These are phyloP conservation scores for Diorhabda sublineata DNA, from an alignment of 1,140 invertebrate species.

Conservation along the genomic window DNA sequence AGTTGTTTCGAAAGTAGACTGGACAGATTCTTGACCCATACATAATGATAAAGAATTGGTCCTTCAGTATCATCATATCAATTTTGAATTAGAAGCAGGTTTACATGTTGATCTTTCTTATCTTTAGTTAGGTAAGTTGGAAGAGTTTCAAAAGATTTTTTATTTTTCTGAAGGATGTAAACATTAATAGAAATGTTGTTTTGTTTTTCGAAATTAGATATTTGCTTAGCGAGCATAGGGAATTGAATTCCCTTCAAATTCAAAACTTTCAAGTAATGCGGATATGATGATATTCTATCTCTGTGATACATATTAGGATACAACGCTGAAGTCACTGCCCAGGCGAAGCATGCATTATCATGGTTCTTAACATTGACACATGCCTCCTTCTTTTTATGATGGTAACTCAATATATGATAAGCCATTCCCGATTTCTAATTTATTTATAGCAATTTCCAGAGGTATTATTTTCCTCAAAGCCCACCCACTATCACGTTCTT, in stretches of 20 bases:
- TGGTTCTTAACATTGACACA: constrained; percentile 45
- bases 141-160: constrained; percentile 12
- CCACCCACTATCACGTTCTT: constrained; percentile 24
- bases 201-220: constrained; percentile 4
- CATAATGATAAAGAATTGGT: constrained; percentile 31
- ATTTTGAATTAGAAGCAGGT: constrained; percentile 34
- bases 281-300: constrained; percentile 28
- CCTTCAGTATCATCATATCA: constrained; percentile 26
- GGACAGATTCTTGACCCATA: constrained; percentile 38
- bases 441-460: constrained; percentile 24
- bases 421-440: constrained; percentile 36
- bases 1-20: constrained; percentile 35
- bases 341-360: constrained; percentile 44
- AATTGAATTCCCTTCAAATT: constrained; percentile 37
- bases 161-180: constrained; percentile 25
- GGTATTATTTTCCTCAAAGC: constrained; percentile 17
- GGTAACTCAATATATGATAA: constrained; percentile 41
- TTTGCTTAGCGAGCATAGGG: constrained; percentile 25
- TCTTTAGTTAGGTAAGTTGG: constrained; percentile 27
- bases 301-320: constrained; percentile 23
- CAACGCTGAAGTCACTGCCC: constrained; percentile 37
- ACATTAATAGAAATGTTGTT: constrained; percentile 32
- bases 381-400: constrained; percentile 36
- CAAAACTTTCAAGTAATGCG: constrained; percentile 22
- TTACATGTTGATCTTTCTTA: constrained; percentile 34